These are phyloP conservation scores for Trachelus troglodyta DNA, from an alignment of 2,888 invertebrate genomes.

Conservation along the genomic window DNA sequence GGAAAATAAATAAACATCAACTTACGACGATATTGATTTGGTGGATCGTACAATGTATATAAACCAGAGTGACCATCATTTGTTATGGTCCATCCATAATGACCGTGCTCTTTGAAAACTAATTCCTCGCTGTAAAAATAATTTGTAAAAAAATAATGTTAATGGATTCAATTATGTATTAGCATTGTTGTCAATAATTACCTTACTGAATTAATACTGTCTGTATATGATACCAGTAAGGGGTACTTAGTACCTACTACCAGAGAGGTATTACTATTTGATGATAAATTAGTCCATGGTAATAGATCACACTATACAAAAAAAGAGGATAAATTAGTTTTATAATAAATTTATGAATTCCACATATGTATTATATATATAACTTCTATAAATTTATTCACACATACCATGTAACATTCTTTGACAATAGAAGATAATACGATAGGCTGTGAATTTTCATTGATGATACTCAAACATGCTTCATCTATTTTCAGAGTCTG, in stretches of 20 bases:
- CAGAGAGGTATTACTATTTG: conserved; percentile 45
- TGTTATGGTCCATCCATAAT: conserved; percentile 63
- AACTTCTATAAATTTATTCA: conserved; percentile 6
- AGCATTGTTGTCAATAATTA: background rate
- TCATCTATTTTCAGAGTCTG: conserved; percentile 53
- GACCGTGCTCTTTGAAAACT: conserved; percentile 61
- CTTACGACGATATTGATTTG: conserved; percentile 61
- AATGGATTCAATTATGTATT: background rate
- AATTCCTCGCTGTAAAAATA: conserved; percentile 45
- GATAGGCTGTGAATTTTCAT: conserved; percentile 35
- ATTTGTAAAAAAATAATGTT: background rate
- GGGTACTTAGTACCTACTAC: conserved; percentile 53
- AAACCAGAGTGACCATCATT: conserved; percentile 44
- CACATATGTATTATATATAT: background rate
- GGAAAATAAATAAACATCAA: conserved; percentile 5
- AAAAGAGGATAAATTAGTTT: conserved; percentile 2
- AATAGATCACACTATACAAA: conserved; percentile 53
- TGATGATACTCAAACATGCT: conserved; percentile 56
- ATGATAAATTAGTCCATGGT: conserved; percentile 38
- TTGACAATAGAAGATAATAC: conserved; percentile 43
- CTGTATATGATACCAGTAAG: background rate
- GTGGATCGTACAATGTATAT: conserved; percentile 48
- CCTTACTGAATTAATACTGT: background rate
- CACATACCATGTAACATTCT: conserved; percentile 51
- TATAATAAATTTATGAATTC: conserved; percentile 9